Evolutionary conservation across 2,888 invertebrate species (phyloP), one percentile per base, ranked within the genome.

Genomic region (Agrypnus murinus): DNA sequence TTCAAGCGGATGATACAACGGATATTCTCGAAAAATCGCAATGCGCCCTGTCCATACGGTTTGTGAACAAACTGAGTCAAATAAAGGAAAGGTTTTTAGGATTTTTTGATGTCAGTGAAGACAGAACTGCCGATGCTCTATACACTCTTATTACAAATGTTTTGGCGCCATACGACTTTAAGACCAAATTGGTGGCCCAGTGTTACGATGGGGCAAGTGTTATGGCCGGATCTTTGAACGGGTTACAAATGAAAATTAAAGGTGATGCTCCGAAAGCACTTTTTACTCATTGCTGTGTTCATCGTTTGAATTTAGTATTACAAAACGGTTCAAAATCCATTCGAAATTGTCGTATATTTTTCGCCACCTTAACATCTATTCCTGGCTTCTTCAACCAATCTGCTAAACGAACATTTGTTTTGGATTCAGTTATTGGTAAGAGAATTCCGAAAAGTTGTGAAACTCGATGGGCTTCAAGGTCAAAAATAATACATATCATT

Each of bases 201-300:
- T n/a, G n/a, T n/a, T n/a, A n/a, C 64, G 76, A 77, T 64, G 77
- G 77, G 7, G 77, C 73, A 17, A 58, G 73, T 14, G 74, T 77
- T 7, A 77, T 74, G 72, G 62, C 71, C 14, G 75, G 76, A 12
- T 53, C 75, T 25, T 59, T 73, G n/a, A 65, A 65, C 14, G 69
- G 62, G 36, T 14, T 70, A 9, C 65, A 70, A 65, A 15, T 2
- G 7, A 69, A 53, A 69, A 69, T 72, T 15, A 58, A 65, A 60
- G 53, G 46, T 10, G 55, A 34, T 8, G 67, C 43, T 36, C 73
- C 69, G 8, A 17, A 65, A 8, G 69, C 73, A 6, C 7, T 67
- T 6, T 66, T 73, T 50, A 63, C 68, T 2, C 69, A 74, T 48
- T 71, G 68, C 31, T 71, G 59, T 46, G 50, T 71, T 3, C 73